These are phyloP conservation scores for Muschampia staudingeri DNA, from an alignment of 2,888 invertebrate genomes.

Conservation along the genomic window DNA sequence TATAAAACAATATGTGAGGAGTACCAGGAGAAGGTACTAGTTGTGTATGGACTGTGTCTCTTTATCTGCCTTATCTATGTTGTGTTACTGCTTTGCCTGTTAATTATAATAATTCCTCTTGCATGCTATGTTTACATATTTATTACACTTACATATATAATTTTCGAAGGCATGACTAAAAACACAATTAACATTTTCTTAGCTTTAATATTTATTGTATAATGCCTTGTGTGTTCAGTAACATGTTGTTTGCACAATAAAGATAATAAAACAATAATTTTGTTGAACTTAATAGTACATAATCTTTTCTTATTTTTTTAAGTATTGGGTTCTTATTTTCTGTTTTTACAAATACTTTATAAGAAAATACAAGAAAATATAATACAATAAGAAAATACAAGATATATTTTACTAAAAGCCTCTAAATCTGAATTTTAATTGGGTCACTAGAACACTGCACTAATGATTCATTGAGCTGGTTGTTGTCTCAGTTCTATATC, in stretches of 20 bases:
- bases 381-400: neutral
- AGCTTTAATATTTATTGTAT: conserved; percentile 43
- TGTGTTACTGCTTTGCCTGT: conserved; percentile 68
- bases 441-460: conserved; percentile 35
- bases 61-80: conserved; percentile 70
- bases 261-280: conserved; percentile 47
- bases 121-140: conserved; percentile 75
- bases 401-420: neutral
- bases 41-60: conserved; percentile 71
- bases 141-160: conserved; percentile 70
- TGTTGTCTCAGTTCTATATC: neutral
- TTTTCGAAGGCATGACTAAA: conserved; percentile 71
- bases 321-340: conserved; percentile 56
- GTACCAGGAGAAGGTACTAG: conserved; percentile 92
- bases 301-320: conserved; percentile 8
- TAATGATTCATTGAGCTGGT: neutral
- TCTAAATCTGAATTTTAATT: conserved; percentile 36
- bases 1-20: conserved; percentile 94
- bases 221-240: conserved; percentile 48
- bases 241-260: conserved; percentile 44
- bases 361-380: neutral
- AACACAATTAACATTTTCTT: conserved; percentile 54
- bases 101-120: conserved; percentile 73
- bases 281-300: conserved; percentile 40
- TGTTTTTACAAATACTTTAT: neutral